A percentile compares a stretch with the other conserved stretches of the same genome.
phyloP scores from a whole-genome alignment of 2,113 vertebrate species.

The Tangachromis dhanisi region DNA sequence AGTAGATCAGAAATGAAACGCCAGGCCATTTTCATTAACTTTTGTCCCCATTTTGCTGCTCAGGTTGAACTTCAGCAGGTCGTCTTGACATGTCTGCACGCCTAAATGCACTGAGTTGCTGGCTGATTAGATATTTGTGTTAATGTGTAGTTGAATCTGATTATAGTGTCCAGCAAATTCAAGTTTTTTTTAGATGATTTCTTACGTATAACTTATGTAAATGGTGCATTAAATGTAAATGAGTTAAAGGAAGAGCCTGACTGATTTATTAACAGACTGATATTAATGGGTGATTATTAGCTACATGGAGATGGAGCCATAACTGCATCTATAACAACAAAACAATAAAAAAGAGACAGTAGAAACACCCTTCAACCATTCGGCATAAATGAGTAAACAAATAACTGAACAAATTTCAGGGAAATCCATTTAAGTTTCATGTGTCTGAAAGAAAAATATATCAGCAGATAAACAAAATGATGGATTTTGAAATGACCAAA shows the following conservation, averaged over 20 bases:
- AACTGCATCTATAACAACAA: background rate
- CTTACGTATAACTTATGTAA: accelerated
- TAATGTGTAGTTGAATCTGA: background rate
- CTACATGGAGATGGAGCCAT: accelerated
- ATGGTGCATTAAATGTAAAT: accelerated
- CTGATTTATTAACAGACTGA: background rate
- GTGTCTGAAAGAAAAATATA: background rate
- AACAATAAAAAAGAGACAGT: background rate
- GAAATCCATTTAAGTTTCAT: background rate
- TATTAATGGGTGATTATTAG: background rate
- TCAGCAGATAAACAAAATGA: background rate
- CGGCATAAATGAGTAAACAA: accelerated
- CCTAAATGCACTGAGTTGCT: accelerated
- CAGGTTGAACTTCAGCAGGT: background rate
- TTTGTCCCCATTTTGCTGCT: background rate
- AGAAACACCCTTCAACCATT: background rate
- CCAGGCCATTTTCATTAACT: accelerated
- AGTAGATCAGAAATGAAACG: background rate
- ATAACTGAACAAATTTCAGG: background rate
- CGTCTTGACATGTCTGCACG: accelerated
- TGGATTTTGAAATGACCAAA: background rate
- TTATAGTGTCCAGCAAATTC: background rate
- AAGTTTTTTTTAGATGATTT: background rate
- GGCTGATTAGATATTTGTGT: background rate
- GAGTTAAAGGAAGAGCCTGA: background rate